Evolutionary conservation across 92 coral and sea anemone genomes (phyloP).

Genomic region (Zoanthus sociatus): DNA sequence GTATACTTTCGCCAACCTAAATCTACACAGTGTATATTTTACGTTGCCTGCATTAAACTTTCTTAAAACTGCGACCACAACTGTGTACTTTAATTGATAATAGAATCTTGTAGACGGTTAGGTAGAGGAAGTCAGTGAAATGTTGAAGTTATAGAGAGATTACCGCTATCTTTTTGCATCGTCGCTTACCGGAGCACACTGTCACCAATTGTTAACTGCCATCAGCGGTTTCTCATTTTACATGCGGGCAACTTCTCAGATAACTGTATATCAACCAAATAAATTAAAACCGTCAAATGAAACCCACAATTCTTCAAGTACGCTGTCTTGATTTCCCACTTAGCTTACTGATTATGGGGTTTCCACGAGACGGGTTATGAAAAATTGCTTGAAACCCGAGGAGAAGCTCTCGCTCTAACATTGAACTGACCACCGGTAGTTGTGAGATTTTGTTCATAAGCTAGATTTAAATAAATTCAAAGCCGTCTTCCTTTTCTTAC

Average conservation of each 20-base stretch:
- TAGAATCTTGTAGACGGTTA: constrained; percentile 34
- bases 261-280: constrained; percentile 89
- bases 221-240: constrained; percentile 84
- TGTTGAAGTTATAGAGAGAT: constrained; percentile 58
- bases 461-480: neutral
- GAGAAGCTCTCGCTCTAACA: constrained; percentile 32
- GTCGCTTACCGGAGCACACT: constrained; percentile 32
- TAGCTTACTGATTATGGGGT: constrained; percentile 32
- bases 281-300: constrained; percentile 86
- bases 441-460: constrained; percentile 13
- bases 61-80: constrained; percentile 28
- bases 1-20: constrained; percentile 67
- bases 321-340: constrained; percentile 60
- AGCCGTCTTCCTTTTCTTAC: neutral
- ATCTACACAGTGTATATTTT: constrained; percentile 68
- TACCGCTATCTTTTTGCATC: constrained; percentile 54
- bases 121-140: constrained; percentile 37
- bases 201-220: constrained; percentile 45
- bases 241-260: constrained; percentile 89
- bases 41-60: constrained; percentile 48
- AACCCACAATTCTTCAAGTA: constrained; percentile 79
- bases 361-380: neutral
- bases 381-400: constrained; percentile 31
- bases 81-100: constrained; percentile 40
- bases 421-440: constrained; percentile 7